Conservation (phyloP, 2,113 vertebrate genomes). For the Forbesichthys papilliferus region DNA sequence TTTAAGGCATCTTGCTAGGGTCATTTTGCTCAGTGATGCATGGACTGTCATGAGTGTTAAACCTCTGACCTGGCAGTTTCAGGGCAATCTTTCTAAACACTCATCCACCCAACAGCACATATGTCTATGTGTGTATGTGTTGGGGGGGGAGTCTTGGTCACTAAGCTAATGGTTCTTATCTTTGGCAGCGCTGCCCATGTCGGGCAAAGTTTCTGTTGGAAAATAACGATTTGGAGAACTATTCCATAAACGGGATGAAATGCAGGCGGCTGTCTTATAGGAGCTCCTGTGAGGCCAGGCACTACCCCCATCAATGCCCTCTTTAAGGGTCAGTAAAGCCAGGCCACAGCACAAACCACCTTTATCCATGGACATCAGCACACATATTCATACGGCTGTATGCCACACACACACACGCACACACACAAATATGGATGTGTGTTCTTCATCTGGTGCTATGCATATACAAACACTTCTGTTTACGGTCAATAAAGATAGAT, state of each 20-base stretch:
- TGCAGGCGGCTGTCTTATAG: conserved; percentile 7
- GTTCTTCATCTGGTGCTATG: conserved; percentile 33
- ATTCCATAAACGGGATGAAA: not conserved
- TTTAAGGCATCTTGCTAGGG: too few species aligned
- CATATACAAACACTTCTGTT: conserved; percentile 39
- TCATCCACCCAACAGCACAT: too few species aligned
- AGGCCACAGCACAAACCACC: conserved; percentile 72
- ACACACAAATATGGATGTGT: not conserved
- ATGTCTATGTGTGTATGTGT: not conserved
- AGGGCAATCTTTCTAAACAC: too few species aligned
- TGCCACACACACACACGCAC: conserved; percentile 19
- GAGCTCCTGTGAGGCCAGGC: conserved; percentile 23
- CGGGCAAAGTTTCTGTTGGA: conserved; percentile 2
- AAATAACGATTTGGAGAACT: not conserved
- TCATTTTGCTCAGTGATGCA: too few species aligned
- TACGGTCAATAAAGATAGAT: conserved; percentile 61
- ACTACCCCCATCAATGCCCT: conserved; percentile 70
- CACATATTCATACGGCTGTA: conserved; percentile 72
- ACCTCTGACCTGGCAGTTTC: too few species aligned
- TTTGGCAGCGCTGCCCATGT: not conserved
- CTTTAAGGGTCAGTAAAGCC: conserved; percentile 73
- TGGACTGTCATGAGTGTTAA: too few species aligned
- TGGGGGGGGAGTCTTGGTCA: conserved; percentile 8
- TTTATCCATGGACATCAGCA: conserved; percentile 74
- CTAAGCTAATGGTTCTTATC: conserved; percentile 3